Conservation (phyloP, 2,113 vertebrate species). For the Delphinus delphis region DNA sequence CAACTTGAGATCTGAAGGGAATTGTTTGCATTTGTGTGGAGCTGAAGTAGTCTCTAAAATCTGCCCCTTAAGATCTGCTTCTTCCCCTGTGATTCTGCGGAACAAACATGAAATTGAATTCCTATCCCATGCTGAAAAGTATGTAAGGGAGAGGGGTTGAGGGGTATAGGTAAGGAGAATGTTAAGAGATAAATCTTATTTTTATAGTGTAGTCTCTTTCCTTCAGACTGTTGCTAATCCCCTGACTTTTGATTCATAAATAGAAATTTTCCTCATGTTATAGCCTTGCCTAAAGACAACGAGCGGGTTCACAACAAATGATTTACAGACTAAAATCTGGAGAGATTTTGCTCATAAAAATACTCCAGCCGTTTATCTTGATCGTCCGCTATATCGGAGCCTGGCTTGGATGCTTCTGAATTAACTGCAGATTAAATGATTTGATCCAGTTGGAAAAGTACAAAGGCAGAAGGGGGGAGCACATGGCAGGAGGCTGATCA, state of each 20-base stretch:
- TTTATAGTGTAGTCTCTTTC: constrained; percentile 70
- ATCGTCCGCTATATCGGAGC: constrained; percentile 80
- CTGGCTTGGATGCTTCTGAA: constrained; percentile 76
- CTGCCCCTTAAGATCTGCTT: neutral
- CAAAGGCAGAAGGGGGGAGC: constrained; percentile 64
- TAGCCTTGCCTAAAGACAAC: constrained; percentile 85
- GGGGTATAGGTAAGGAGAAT: constrained; percentile 73
- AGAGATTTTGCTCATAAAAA: constrained; percentile 85
- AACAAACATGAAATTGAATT: constrained; percentile 82
- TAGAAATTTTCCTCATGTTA: constrained; percentile 80
- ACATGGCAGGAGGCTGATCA: constrained; percentile 68
- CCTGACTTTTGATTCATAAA: constrained; percentile 84
- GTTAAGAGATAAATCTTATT: constrained; percentile 83
- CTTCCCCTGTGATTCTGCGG: constrained; percentile 44
- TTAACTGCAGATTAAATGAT: constrained; percentile 85
- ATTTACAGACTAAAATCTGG: constrained; percentile 86
- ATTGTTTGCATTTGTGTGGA: neutral
- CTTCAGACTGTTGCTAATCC: constrained; percentile 82
- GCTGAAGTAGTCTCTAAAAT: neutral
- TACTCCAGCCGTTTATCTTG: constrained; percentile 80
- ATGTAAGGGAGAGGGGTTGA: constrained; percentile 70
- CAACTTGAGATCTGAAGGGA: neutral
- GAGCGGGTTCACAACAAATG: constrained; percentile 84
- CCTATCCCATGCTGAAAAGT: constrained; percentile 70
- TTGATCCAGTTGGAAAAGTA: constrained; percentile 77